Evolutionary conservation across 1,140 invertebrate species (phyloP).

Genomic region (Whitmania pigra): DNA sequence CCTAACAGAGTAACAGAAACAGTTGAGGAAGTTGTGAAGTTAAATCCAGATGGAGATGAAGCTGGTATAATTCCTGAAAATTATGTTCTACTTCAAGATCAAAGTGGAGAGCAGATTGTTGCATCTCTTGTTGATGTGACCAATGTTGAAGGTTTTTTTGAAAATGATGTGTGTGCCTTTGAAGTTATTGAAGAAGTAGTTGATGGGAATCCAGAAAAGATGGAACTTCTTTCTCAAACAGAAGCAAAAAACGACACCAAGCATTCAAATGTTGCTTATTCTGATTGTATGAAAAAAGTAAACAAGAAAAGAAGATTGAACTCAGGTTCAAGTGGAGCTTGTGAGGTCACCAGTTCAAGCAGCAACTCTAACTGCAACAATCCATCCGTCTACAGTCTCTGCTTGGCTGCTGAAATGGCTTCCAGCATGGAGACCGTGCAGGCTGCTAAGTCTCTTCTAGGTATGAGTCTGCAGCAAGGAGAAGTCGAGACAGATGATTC

Average conservation of each 20-base stretch:
- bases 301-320: background rate
- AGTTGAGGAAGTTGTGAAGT: background rate
- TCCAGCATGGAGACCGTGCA: slow-evolving; percentile 10
- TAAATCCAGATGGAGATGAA: background rate
- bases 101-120: background rate
- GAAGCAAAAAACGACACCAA: background rate
- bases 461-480: slow-evolving; percentile 5
- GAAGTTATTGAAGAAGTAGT: slow-evolving; percentile 8
- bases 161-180: slow-evolving; percentile 9
- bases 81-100: background rate
- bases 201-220: background rate
- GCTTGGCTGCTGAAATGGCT: slow-evolving; percentile 3
- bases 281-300: background rate
- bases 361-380: slow-evolving; percentile 3
- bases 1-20: background rate
- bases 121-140: background rate
- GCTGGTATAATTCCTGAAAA: background rate
- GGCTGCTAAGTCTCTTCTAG: slow-evolving; percentile 6
- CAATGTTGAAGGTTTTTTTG: slow-evolving; percentile 2
- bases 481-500: background rate
- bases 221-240: background rate
- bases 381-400: background rate
- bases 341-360: background rate
- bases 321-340: slow-evolving; percentile 7
- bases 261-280: background rate